Base-by-base conservation (phyloP, 2,888 invertebrate species). In the Dynastes tityus region DNA sequence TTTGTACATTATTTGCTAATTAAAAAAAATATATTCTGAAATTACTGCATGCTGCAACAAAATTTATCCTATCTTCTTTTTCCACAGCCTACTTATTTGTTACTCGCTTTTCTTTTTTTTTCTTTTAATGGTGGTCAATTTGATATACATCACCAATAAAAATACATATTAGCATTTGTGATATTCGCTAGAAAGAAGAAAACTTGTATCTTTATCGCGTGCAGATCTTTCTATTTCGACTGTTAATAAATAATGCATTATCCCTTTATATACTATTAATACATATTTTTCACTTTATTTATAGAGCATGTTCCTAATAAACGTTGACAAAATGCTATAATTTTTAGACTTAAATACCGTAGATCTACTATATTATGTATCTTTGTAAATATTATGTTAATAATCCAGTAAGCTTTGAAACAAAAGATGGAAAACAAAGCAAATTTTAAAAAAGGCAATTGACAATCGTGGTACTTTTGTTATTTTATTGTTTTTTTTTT, bases 151-250 rank as follows among this genome's bases (percentile, higher is more conserved):
- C 32, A 5, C n/a, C 73, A 73, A 49, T 64, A 58, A 73, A 67
- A 78, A 65, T 73, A 64, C 63, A 73, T 73, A 76, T 76, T 27
- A 49, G 51, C 40, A 51, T 45, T 49, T 68, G 68, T 68, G 68
- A 68, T 68, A 68, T 67, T 40, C 6, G 27, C 9, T 4, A 5
- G 32, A 55, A 45, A 45, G 11, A 45, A 45, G 11, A 8, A 45
- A 45, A 32, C 5, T 45, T 53, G 71, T 58, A 71, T 71, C 71
- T 16, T 74, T 32, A 79, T 79, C 79, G 79, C 79, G 79, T 77
- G 77, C 79, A 79, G 79, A 79, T 79, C 79, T 79, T 79, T 79
- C 40, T 4, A 68, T 51, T 51, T 13, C 29, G 29, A 63, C 64
- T 61, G 16, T 51, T 76, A 55, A 73, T 63, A 55, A 55, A 32